These are phyloP conservation scores for Drosophila longiperda DNA, from an alignment of 2,888 invertebrate species.

Conservation along the genomic window DNA sequence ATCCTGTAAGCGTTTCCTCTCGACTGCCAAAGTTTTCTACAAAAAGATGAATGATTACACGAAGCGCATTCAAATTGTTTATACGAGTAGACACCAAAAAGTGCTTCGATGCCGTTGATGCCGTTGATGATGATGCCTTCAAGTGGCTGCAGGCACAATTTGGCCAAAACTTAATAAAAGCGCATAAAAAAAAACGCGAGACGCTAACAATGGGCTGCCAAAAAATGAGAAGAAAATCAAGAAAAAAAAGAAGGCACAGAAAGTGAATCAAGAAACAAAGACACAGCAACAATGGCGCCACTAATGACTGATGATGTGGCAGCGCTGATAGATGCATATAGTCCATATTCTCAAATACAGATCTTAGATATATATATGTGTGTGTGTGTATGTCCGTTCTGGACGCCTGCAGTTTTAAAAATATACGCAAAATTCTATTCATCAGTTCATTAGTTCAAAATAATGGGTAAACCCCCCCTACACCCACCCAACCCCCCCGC, in stretches of 20 bases:
- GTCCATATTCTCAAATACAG: conserved; percentile 15
- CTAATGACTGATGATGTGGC: conserved; percentile 81
- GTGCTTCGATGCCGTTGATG: conserved; percentile 17
- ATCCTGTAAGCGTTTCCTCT: conserved; percentile 17
- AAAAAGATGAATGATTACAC: conserved; percentile 76
- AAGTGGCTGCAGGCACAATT: conserved; percentile 75
- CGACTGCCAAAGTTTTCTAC: conserved; percentile 44
- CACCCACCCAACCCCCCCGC: conserved; percentile 2
- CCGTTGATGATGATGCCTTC: conserved; percentile 67
- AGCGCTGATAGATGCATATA: conserved; percentile 74
- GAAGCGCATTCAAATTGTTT: conserved; percentile 64
- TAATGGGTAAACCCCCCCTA: conserved; percentile 25
- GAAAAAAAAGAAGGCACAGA: conserved; percentile 12
- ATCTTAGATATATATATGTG: conserved; percentile 6
- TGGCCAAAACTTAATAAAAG: conserved; percentile 80
- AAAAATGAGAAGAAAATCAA: conserved; percentile 25
- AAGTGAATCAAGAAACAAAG: conserved; percentile 25
- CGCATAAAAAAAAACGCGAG: conserved; percentile 70
- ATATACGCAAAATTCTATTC: conserved; percentile 52
- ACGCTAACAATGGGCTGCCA: conserved; percentile 68
- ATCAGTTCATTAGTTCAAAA: conserved; percentile 38
- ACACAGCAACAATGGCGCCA: conserved; percentile 73
- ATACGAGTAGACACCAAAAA: conserved; percentile 31
- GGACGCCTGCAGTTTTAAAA: conserved; percentile 34
- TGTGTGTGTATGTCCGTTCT: conserved; percentile 16